Percentiles rank a stretch among this genome's conserved stretches.
These are phyloP conservation scores for Ricordea florida DNA, from an alignment of 92 coral and sea anemone genomes.

Conservation along the genomic window DNA sequence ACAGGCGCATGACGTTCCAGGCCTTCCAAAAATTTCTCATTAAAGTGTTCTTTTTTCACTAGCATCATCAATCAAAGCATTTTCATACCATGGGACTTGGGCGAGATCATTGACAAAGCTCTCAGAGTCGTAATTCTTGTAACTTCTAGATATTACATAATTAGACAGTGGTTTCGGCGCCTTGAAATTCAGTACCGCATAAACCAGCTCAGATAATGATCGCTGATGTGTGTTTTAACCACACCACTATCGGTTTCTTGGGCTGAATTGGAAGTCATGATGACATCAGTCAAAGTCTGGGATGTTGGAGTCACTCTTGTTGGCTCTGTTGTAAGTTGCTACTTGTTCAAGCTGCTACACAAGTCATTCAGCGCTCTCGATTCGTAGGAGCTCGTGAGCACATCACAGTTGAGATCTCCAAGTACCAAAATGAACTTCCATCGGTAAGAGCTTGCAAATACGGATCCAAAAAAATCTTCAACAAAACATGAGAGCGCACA, in stretches of 20 bases:
- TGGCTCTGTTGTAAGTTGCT: conserved; percentile 20
- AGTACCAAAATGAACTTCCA: conserved; percentile 25
- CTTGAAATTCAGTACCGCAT: conserved; percentile 14
- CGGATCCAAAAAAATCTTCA: conserved; percentile 13
- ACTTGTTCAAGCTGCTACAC: conserved; percentile 14
- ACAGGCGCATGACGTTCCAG: conserved; percentile 47
- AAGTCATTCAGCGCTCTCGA: conserved; percentile 19
- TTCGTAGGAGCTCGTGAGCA: conserved; percentile 23
- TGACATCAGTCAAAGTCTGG: conserved; percentile 6
- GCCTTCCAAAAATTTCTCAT: conserved; percentile 2
- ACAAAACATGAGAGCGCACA: neutral
- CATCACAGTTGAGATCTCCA: conserved; percentile 38
- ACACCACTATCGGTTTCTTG: conserved; percentile 3
- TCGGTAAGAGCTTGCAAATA: conserved; percentile 31
- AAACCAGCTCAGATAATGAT: conserved; percentile 20
- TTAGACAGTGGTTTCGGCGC: conserved; percentile 5
- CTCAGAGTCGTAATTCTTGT: conserved; percentile 23
- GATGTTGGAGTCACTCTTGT: conserved; percentile 4
- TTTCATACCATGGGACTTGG: conserved; percentile 20
- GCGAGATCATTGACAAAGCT: conserved; percentile 26
- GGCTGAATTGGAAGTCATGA: conserved; percentile 17
- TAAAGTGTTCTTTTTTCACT: conserved; percentile 28
- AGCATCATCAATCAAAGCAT: conserved; percentile 17
- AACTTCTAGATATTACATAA: conserved; percentile 17
- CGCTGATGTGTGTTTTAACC: conserved; percentile 15